Percentiles rank a stretch among this genome's conserved stretches.
These are phyloP conservation scores for Marisa cornuarietis DNA, from an alignment of 1,140 invertebrate species.

Conservation along the genomic window DNA sequence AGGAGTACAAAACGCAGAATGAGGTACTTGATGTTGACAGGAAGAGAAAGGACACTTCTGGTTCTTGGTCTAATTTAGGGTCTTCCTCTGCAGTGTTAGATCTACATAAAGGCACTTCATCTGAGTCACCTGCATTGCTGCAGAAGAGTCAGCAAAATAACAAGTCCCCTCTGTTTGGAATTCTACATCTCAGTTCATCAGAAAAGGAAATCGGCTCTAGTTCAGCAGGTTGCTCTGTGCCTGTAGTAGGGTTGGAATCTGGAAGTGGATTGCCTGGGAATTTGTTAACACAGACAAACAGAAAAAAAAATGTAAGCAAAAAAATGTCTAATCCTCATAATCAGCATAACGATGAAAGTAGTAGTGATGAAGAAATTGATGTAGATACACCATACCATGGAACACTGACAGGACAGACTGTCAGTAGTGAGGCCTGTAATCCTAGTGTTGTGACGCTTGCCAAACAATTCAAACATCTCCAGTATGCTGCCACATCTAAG, in stretches of 20 bases:
- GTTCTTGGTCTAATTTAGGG: not conserved
- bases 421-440: not conserved
- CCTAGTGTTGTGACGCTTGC: not conserved
- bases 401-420: not conserved
- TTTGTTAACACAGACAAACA: not conserved
- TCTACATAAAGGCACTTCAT: not conserved
- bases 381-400: slow-evolving; percentile 21
- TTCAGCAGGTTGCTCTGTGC: not conserved
- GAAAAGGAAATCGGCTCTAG: no score
- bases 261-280: not conserved
- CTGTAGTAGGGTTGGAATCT: not conserved
- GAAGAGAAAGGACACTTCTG: not conserved
- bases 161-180: no score
- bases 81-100: not conserved
- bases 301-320: not conserved
- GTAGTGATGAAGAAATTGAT: slow-evolving; percentile 14
- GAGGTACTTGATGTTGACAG: not conserved
- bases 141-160: not conserved
- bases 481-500: not conserved
- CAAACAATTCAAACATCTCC: not conserved
- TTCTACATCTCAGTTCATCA: no score
- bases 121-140: no score
- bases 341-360: not conserved
- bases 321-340: not conserved
- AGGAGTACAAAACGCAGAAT: slow-evolving; percentile 1